Evolutionary conservation across 2,888 invertebrate genomes (phyloP), one percentile per base, ranked within the genome.

Genomic region (Tanytarsus gracilentus): DNA sequence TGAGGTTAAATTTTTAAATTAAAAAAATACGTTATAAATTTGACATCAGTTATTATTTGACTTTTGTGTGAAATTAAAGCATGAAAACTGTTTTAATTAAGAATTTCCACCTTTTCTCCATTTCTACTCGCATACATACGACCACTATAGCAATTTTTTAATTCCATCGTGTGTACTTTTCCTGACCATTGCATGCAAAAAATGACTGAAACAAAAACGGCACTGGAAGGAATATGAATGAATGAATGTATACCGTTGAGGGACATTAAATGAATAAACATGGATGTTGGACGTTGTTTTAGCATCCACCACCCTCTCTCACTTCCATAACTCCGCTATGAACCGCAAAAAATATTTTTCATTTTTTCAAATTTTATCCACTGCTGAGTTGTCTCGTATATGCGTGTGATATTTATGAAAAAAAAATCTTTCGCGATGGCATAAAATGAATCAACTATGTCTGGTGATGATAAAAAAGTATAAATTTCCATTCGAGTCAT

Each of bases 91-190:
- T n/a, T n/a, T n/a, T n/a, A n/a, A n/a, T n/a, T n/a, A n/a, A n/a
- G 33, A 33, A n/a, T 29, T 5, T 9, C 33, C 33, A 11, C 33
- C n/a, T 29, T 33, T 33, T 11, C n/a, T 33, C n/a, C 33, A 7
- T 29, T n/a, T 33, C 33, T 33, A 33, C 33, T n/a, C 33, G n/a
- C 33, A 33, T 2, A 16, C 44, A 44, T 44, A 44, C 44, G 21
- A 23, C 18, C 44, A 18, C 18, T 23, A 44, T 18, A 44, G 23
- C 44, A 23, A 44, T 44, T 44, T 39, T 55, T 49, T 55, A 55
- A 55, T 55, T 55, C 55, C 55, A 26, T 21, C 33, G 55, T 55
- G 55, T 55, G 55, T 55, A 55, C 39, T 55, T 55, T 55, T 25
- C 16, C 36, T 53, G 53, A 33, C 39, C 53, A 53, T 30, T 30